Percentiles rank a stretch among this genome's conserved stretches.
Evolutionary conservation across 1,140 invertebrate species (phyloP).

Genomic region (Radopholus similis): DNA sequence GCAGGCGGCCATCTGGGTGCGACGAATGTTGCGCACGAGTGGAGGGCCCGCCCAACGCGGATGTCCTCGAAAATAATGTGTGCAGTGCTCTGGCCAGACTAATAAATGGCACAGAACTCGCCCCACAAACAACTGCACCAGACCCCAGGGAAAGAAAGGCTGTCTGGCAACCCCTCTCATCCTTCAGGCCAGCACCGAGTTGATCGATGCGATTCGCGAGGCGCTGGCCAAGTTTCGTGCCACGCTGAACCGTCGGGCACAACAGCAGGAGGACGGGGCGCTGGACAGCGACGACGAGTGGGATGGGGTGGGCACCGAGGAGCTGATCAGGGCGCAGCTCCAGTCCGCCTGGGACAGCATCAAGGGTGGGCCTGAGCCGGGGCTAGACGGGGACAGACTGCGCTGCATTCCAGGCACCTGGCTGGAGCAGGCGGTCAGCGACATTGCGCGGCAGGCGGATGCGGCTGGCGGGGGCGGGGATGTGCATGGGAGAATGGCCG

Average conservation of each 20-base stretch:
- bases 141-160: background rate
- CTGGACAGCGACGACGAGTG: background rate
- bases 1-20: conserved; percentile 30
- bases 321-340: conserved; percentile 7
- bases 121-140: background rate
- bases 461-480: background rate
- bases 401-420: conserved; percentile 10
- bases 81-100: background rate
- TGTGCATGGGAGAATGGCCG: background rate
- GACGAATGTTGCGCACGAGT: background rate
- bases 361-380: background rate
- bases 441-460: conserved; percentile 12
- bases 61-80: background rate
- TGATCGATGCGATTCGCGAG: conserved; percentile 36
- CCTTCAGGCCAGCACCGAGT: conserved; percentile 33
- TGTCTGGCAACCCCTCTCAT: background rate
- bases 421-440: conserved; percentile 18
- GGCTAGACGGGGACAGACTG: background rate
- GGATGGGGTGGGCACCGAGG: background rate
- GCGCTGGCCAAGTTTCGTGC: conserved; percentile 27
- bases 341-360: conserved; percentile 18
- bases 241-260: background rate
- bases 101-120: background rate
- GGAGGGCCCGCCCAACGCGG: background rate
- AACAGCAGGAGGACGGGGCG: background rate